phyloP scores from a whole-genome alignment of 1,140 invertebrate species.

The Antheraea mylitta region DNA sequence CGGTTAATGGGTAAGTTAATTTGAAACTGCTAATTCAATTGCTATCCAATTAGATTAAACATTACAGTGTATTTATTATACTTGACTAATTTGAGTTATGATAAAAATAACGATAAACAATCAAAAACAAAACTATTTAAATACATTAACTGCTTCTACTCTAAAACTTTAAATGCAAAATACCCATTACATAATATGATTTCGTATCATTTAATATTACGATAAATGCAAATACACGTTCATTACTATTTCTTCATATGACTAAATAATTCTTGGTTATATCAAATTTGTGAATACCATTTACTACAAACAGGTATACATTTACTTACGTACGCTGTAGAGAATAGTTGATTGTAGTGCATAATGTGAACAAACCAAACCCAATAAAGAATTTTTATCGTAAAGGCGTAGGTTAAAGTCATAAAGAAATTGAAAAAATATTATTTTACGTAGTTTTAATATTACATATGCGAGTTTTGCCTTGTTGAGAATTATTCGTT shows the following conservation, averaged over 20 bases:
- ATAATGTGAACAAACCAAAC: not conserved
- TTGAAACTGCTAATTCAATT: no score
- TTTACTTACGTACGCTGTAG: not conserved
- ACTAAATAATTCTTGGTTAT: not conserved
- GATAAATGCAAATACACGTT: not conserved
- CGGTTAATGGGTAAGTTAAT: no score
- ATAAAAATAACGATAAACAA: no score
- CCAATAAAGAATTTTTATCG: not conserved
- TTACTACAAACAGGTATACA: not conserved
- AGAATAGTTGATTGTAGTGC: not conserved
- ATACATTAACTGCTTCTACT: no score
- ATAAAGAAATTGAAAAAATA: not conserved
- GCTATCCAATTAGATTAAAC: no score
- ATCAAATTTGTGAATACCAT: not conserved
- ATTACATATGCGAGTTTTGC: no score
- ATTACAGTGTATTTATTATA: no score
- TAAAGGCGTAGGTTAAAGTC: not conserved
- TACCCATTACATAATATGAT: not conserved
- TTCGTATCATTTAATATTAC: not conserved
- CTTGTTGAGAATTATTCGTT: no score
- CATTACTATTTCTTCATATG: not conserved
- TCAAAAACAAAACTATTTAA: no score
- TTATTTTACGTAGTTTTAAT: not conserved
- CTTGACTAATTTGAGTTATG: no score
- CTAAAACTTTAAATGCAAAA: no score